Evolutionary conservation across 2,888 invertebrate species (phyloP).

Genomic region (Leistus spinibarbis): DNA sequence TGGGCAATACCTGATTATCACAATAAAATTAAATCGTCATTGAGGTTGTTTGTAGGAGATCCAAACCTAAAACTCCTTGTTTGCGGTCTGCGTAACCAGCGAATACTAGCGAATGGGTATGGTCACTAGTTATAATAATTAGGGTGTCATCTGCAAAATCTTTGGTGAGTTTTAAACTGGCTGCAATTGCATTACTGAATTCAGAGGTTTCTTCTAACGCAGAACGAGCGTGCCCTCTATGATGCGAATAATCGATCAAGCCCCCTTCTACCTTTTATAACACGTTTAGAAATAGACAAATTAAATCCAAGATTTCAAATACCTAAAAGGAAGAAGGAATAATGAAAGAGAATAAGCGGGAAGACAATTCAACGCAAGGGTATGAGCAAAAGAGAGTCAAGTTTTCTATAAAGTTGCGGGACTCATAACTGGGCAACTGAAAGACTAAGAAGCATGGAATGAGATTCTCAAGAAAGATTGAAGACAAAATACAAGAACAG

Average conservation of each 20-base stretch:
- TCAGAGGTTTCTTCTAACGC: conserved; percentile 81
- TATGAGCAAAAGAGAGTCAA: too few relatives aligned
- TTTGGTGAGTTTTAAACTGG: conserved; percentile 65
- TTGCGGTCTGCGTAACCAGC: conserved; percentile 78
- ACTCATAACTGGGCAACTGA: too few relatives aligned
- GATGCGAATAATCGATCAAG: conserved; percentile 85
- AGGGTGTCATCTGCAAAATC: conserved; percentile 68
- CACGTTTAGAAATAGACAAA: not conserved
- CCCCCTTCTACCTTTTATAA: conserved; percentile 77
- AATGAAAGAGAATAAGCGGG: too few relatives aligned
- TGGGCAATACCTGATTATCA: conserved; percentile 63
- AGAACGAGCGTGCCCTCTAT: conserved; percentile 75
- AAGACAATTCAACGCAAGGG: too few relatives aligned
- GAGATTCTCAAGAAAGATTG: too few relatives aligned
- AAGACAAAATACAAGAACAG: too few relatives aligned
- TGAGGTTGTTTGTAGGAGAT: not conserved
- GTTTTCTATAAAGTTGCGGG: too few relatives aligned
- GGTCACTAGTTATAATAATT: conserved; percentile 85
- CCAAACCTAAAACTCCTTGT: conserved; percentile 70
- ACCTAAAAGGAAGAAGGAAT: too few relatives aligned
- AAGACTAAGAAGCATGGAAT: too few relatives aligned
- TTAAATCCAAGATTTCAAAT: too few relatives aligned
- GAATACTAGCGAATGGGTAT: conserved; percentile 78
- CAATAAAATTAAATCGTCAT: not conserved
- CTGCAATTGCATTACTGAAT: conserved; percentile 77